Base-by-base conservation (phyloP, 2,888 invertebrate species). In the Mamestra brassicae region DNA sequence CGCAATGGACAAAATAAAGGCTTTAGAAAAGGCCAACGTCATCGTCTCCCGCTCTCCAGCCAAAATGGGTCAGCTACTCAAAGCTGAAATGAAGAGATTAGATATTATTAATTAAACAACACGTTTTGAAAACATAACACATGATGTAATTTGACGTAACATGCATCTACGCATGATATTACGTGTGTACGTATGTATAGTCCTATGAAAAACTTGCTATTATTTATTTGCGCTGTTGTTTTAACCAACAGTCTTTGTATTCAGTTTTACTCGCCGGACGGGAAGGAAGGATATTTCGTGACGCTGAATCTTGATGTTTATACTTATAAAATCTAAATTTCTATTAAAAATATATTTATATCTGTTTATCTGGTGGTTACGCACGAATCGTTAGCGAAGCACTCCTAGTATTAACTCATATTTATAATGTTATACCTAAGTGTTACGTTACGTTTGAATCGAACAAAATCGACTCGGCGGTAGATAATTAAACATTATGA, bases 1-100 rank as follows among this genome's bases (percentile, higher is more conserved):
- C 71, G 99, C 99, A 75, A 98, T 98, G 96, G 99, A 99, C 92
- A 99, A 99, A 97, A 99, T 99, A 86, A 98, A 98, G 89, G 99
- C 99, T 75, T 96, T 99, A 81, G 98, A 98, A 96, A 98, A 98
- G 74, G 99, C 99, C 84, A 99, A 99, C 88, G 99, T 99, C 38
- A 98, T 98, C 90, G 99, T 99, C 15, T 99, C 99, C 55, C 98
- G 98, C 95, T 99, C 99, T 87, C 99, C 99, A 17, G 99, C 99
- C 83, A 98, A 99, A 96, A 99, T 99, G 98, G 99, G 99, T 68
- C 97, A 97, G 74, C 98, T 98, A 94, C 97, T 99, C 89, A 95
- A 98, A 86, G 98, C 98, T 96, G 98, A 98, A 97, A 99, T 99
- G 99, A 98, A 98, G 93, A 97, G 98, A 95, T 97, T 98, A 94